Evolutionary conservation across 2,888 invertebrate species (phyloP).

Genomic region (Eupithecia pulchellata): DNA sequence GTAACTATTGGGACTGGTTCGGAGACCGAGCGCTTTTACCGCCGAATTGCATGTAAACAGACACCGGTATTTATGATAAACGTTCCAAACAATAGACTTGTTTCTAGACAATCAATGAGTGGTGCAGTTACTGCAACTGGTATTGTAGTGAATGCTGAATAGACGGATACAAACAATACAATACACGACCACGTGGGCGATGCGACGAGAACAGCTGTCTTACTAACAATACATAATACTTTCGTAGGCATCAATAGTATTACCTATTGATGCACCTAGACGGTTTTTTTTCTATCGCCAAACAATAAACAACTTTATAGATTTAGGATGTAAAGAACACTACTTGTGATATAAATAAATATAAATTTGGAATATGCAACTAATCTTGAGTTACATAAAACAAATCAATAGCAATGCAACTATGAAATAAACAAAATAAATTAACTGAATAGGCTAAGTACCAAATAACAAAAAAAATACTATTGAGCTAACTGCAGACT

Average conservation of each 20-base stretch:
- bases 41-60: conserved; percentile 53
- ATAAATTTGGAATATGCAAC: not conserved
- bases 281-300: not conserved
- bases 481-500: too few species aligned
- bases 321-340: not conserved
- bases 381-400: too few species aligned
- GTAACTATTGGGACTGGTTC: conserved; percentile 69
- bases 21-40: conserved; percentile 49
- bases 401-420: not conserved
- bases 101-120: conserved; percentile 40
- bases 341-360: not conserved
- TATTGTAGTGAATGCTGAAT: conserved; percentile 20
- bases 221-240: conserved; percentile 29
- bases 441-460: too few species aligned
- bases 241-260: conserved; percentile 11
- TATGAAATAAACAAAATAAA: not conserved
- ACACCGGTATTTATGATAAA: conserved; percentile 48
- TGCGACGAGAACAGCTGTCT: conserved; percentile 39
- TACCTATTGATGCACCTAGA: not conserved
- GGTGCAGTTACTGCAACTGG: conserved; percentile 26
- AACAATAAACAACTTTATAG: not conserved
- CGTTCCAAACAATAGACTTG: conserved; percentile 47
- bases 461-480: too few species aligned
- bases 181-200: conserved; percentile 41
- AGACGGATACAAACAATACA: conserved; percentile 25